These are phyloP conservation scores for Hyles lineata DNA, from an alignment of 2,888 invertebrate genomes.

Conservation along the genomic window DNA sequence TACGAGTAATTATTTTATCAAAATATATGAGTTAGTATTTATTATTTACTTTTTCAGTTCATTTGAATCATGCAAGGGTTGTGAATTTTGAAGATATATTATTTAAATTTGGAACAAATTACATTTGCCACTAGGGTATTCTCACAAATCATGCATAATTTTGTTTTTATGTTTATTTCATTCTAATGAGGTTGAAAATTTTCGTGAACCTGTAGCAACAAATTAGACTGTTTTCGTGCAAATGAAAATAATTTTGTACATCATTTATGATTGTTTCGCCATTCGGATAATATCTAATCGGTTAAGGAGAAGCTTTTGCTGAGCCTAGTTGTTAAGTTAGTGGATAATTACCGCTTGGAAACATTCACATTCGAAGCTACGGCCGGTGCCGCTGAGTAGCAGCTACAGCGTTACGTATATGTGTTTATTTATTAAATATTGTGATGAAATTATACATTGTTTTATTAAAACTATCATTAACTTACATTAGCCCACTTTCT, in stretches of 20 bases:
- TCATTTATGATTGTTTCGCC: conserved; percentile 33
- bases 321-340: conserved; percentile 46
- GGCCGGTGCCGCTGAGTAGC: conserved; percentile 68
- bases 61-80: conserved; percentile 16
- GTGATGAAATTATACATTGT: conserved; percentile 51
- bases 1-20: neutral
- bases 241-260: conserved; percentile 33
- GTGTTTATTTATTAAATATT: conserved; percentile 78
- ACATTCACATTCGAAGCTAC: conserved; percentile 54
- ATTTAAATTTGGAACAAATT: neutral
- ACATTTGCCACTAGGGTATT: neutral
- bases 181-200: neutral
- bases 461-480: neutral
- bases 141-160: neutral
- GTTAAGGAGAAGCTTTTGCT: conserved; percentile 43
- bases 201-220: neutral
- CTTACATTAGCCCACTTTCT: too few relatives aligned
- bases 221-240: conserved; percentile 32
- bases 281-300: conserved; percentile 38
- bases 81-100: conserved; percentile 2
- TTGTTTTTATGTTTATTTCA: neutral
- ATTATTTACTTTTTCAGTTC: conserved; percentile 4
- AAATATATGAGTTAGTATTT: neutral
- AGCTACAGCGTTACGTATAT: conserved; percentile 71
- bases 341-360: conserved; percentile 45